Percentiles rank a stretch among this genome's conserved stretches.
Conservation (phyloP, 1,140 invertebrate species). For the Berghia stephanieae region DNA sequence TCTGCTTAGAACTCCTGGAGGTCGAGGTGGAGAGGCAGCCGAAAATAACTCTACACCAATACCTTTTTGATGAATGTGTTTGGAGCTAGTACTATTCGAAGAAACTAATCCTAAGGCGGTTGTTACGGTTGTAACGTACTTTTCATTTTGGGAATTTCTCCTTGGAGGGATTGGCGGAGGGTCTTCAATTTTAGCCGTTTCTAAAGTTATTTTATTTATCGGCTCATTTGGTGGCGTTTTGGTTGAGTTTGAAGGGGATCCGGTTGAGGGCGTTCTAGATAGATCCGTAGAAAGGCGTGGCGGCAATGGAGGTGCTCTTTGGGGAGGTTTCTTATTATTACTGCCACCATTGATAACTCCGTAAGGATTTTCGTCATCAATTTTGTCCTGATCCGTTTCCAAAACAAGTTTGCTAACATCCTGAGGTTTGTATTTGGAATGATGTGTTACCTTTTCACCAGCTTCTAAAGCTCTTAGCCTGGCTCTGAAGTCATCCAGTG, state of each 20-base stretch:
- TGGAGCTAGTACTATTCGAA: too few species aligned
- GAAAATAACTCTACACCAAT: slow-evolving; percentile 9
- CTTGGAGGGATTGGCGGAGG: not conserved
- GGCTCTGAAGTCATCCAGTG: slow-evolving; percentile 54
- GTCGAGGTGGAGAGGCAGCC: slow-evolving; percentile 11
- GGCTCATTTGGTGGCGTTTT: too few species aligned
- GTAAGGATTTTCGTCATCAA: not conserved
- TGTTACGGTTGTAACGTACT: not conserved
- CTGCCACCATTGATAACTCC: slow-evolving; percentile 16
- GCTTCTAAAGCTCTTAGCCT: slow-evolving; percentile 48
- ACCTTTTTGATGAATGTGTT: too few species aligned
- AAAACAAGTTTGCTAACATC: slow-evolving; percentile 33
- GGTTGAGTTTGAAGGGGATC: not conserved
- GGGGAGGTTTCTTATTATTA: not conserved
- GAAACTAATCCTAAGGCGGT: slow-evolving; percentile 20
- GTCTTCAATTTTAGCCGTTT: not conserved
- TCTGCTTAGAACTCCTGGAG: not conserved
- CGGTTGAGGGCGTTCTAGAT: not conserved
- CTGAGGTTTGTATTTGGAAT: slow-evolving; percentile 37
- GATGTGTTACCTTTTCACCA: slow-evolving; percentile 41
- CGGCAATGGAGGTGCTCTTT: slow-evolving; percentile 25
- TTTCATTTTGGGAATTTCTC: not conserved
- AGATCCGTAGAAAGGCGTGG: not conserved
- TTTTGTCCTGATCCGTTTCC: slow-evolving; percentile 14
- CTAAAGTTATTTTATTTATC: too few species aligned